Conservation (phyloP, 1,140 invertebrate genomes). For the Lasioglossum albipes region DNA sequence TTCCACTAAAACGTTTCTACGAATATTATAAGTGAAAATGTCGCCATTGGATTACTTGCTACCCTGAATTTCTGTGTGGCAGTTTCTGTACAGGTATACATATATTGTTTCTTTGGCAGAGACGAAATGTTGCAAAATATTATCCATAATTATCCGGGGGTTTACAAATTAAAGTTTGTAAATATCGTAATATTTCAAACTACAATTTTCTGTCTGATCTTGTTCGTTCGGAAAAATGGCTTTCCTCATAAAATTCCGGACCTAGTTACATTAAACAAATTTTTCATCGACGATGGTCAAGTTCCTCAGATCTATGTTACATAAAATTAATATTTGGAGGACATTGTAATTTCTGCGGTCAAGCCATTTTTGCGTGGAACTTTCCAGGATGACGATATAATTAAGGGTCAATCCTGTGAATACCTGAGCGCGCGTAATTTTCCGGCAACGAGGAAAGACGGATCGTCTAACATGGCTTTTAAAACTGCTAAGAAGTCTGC, state of each 20-base stretch:
- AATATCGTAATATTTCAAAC: not conserved
- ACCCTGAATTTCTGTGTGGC: constrained; percentile 13
- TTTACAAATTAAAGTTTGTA: not conserved
- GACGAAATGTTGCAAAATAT: constrained; percentile 15
- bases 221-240: constrained; percentile 33
- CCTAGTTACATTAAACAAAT: not conserved
- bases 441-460: constrained; percentile 70
- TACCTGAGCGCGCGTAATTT: constrained; percentile 67
- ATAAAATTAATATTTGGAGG: not conserved
- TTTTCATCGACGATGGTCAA: not conserved
- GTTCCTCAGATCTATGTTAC: not conserved
- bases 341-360: not conserved
- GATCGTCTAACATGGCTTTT: constrained; percentile 82
- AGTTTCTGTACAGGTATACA: constrained; percentile 31
- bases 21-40: constrained; percentile 14
- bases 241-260: not conserved
- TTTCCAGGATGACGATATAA: constrained; percentile 4
- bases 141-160: not conserved
- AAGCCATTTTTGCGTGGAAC: constrained; percentile 35
- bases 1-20: not conserved
- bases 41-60: constrained; percentile 3
- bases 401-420: constrained; percentile 40
- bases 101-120: constrained; percentile 2
- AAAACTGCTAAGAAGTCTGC: constrained; percentile 84
- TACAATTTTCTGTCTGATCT: not conserved